These are phyloP conservation scores for Tachina fera DNA, from an alignment of 2,888 invertebrate genomes.

Conservation along the genomic window DNA sequence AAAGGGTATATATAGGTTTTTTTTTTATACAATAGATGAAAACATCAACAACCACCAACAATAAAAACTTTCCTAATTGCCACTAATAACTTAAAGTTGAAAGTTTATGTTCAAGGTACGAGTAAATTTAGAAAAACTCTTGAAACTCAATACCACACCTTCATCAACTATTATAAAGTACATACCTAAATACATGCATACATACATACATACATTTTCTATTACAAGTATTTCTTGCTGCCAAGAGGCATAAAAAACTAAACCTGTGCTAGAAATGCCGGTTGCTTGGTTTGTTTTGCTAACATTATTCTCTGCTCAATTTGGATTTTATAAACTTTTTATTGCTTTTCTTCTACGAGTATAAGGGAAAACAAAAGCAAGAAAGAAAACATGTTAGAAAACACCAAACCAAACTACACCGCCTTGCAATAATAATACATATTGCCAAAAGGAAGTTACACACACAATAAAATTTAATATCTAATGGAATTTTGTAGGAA, in stretches of 20 bases:
- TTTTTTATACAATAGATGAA: background rate
- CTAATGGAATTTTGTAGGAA: background rate
- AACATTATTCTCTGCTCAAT: slow-evolving; percentile 50
- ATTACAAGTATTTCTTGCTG: background rate
- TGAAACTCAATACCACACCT: slow-evolving; percentile 51
- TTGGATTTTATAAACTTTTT: slow-evolving; percentile 28
- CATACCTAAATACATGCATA: background rate
- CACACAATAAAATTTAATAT: background rate
- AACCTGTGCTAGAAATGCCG: slow-evolving; percentile 51
- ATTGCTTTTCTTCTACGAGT: background rate
- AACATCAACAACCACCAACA: background rate
- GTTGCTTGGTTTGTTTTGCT: slow-evolving; percentile 69
- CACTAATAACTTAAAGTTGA: slow-evolving; percentile 49
- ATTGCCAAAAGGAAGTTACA: background rate
- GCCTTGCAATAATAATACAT: slow-evolving; percentile 14
- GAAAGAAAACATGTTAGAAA: slow-evolving; percentile 20
- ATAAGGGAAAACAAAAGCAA: background rate
- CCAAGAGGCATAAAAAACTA: slow-evolving; percentile 6
- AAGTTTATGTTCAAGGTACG: slow-evolving; percentile 60
- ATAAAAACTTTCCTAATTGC: slow-evolving; percentile 52
- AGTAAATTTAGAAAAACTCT: slow-evolving; percentile 42
- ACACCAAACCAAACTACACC: slow-evolving; percentile 6
- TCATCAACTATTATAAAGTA: slow-evolving; percentile 28
- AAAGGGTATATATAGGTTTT: no score
- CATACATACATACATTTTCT: background rate